Conservation (phyloP, 2,113 vertebrate species). For the Anhinga rufa region DNA sequence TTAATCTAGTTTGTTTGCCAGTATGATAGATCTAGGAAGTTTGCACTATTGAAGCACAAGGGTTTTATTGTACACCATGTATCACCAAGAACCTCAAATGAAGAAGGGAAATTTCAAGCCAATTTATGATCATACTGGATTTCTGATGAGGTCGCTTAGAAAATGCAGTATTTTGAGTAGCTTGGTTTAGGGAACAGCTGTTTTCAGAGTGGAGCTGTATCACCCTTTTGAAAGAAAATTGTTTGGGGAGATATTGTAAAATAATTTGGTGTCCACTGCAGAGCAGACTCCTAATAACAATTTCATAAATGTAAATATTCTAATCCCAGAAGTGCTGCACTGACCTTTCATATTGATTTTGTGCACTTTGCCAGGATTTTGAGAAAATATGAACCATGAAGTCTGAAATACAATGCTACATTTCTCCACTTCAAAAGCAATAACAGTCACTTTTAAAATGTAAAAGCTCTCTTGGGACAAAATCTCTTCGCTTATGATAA, state of each 20-base stretch:
- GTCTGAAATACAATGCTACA: neutral
- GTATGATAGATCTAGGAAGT: neutral
- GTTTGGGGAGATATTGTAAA: neutral
- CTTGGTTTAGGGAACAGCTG: neutral
- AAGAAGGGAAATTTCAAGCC: neutral
- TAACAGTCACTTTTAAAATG: neutral
- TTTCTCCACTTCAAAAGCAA: neutral
- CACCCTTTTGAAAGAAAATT: neutral
- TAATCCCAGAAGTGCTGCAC: neutral
- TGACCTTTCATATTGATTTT: neutral
- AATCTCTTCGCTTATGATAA: neutral
- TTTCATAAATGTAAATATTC: constrained; percentile 12
- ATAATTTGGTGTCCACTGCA: neutral
- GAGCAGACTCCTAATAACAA: neutral
- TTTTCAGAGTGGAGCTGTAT: neutral
- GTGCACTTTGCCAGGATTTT: neutral
- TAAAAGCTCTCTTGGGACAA: neutral
- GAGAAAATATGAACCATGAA: neutral
- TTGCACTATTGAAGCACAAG: neutral
- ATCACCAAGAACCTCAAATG: neutral
- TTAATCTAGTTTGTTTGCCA: neutral
- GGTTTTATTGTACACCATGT: neutral
- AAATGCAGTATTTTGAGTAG: neutral
- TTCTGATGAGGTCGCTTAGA: neutral
- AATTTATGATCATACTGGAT: neutral